These are phyloP conservation scores for Campoplex capitator DNA, from an alignment of 2,888 invertebrate species.

Conservation along the genomic window DNA sequence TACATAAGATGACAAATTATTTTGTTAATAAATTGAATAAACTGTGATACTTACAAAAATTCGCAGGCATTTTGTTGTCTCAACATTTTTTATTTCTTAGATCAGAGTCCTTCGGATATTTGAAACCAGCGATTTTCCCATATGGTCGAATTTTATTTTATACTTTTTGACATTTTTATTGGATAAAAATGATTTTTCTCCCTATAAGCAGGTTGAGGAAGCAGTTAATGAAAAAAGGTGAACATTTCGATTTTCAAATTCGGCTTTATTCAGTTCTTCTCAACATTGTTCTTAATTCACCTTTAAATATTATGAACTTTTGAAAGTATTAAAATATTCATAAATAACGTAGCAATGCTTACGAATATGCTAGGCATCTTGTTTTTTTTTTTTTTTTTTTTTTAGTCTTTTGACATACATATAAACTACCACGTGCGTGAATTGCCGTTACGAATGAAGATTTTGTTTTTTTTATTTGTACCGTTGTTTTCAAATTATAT, in stretches of 20 bases:
- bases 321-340: conserved; percentile 82
- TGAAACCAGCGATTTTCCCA: not conserved
- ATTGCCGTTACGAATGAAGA: conserved; percentile 73
- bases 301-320: conserved; percentile 77
- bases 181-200: not conserved
- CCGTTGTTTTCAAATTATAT: conserved; percentile 30
- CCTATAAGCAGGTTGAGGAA: not conserved
- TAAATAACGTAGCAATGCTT: conserved; percentile 83
- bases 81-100: not conserved
- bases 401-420: conserved; percentile 81
- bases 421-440: conserved; percentile 79
- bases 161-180: too few relatives aligned
- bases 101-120: not conserved
- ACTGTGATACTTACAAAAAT: conserved; percentile 74
- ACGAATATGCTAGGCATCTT: conserved; percentile 79
- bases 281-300: conserved; percentile 71
- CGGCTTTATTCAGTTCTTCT: conserved; percentile 63
- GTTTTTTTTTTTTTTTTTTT: conserved; percentile 76
- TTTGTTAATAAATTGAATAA: conserved; percentile 78
- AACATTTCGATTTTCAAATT: conserved; percentile 54
- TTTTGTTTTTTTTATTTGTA: conserved; percentile 59
- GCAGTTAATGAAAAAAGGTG: not conserved
- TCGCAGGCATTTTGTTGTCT: not conserved
- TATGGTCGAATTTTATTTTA: too few relatives aligned
- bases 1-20: conserved; percentile 79